Percentiles rank a stretch among this genome's conserved stretches.
These are phyloP conservation scores for Brachionus koreanus DNA, from an alignment of 1,140 invertebrate genomes.

Conservation along the genomic window DNA sequence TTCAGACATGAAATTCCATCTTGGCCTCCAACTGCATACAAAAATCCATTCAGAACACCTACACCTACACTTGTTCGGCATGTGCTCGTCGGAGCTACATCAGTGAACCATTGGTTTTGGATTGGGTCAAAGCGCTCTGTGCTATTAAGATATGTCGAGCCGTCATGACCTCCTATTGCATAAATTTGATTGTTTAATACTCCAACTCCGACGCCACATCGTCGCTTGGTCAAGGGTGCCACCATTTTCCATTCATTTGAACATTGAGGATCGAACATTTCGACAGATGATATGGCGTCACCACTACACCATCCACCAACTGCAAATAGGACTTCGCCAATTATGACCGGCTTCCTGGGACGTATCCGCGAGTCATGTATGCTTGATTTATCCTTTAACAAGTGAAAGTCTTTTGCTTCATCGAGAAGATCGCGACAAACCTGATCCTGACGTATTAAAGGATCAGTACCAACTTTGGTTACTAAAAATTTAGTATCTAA, in stretches of 20 bases:
- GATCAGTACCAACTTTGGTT: conserved; percentile 89
- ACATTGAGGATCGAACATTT: conserved; percentile 90
- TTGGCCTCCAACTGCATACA: conserved; percentile 94
- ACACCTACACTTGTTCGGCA: conserved; percentile 95
- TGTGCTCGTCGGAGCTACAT: conserved; percentile 92
- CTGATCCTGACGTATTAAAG: conserved; percentile 89
- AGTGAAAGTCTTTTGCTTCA: conserved; percentile 94
- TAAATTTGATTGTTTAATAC: conserved; percentile 93
- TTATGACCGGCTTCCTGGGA: conserved; percentile 79
- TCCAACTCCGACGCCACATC: conserved; percentile 94
- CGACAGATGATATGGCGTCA: conserved; percentile 94
- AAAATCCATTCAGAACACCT: conserved; percentile 86
- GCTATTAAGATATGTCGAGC: conserved; percentile 92
- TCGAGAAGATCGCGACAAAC: conserved; percentile 91
- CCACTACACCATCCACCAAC: conserved; percentile 90
- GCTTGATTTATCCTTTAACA: conserved; percentile 79
- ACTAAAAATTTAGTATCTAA: conserved; percentile 95
- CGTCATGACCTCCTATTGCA: conserved; percentile 94
- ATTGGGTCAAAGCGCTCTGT: conserved; percentile 95
- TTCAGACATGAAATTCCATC: conserved; percentile 85
- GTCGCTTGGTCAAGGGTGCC: conserved; percentile 90
- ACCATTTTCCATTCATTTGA: conserved; percentile 93
- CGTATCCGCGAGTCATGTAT: conserved; percentile 73
- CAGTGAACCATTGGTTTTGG: conserved; percentile 95
- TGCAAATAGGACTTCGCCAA: conserved; percentile 92